These are phyloP conservation scores for Momotus momota DNA, from an alignment of 2,797 vertebrate genomes.

Conservation along the genomic window DNA sequence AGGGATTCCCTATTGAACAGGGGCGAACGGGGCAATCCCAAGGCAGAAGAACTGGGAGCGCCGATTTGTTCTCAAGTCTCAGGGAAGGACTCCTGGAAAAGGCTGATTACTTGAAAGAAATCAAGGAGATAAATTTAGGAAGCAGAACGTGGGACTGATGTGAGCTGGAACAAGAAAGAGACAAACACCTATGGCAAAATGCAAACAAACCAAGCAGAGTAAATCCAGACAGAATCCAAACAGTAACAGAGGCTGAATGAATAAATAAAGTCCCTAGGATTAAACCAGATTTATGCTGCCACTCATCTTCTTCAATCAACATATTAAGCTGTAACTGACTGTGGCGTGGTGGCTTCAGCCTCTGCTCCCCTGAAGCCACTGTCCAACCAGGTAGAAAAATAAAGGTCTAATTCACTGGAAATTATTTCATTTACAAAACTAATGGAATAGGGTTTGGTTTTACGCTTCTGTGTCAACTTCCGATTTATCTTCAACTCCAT, in stretches of 20 bases:
- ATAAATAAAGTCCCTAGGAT: conserved; percentile 75
- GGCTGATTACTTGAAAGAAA: conserved; percentile 25
- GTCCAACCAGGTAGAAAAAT: conserved; percentile 83
- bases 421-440: conserved; percentile 84
- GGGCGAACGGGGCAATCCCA: neutral
- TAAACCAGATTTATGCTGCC: conserved; percentile 62
- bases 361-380: conserved; percentile 73
- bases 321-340: conserved; percentile 51
- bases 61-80: conserved; percentile 34
- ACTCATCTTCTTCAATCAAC: conserved; percentile 56
- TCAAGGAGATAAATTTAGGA: neutral
- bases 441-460: conserved; percentile 61
- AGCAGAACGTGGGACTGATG: neutral
- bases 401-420: conserved; percentile 85
- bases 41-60: neutral
- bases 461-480: conserved; percentile 78
- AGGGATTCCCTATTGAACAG: neutral
- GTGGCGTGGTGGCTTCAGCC: conserved; percentile 58
- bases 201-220: conserved; percentile 54
- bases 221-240: conserved; percentile 57
- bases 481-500: conserved; percentile 64
- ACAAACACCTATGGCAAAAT: neutral
- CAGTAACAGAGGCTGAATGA: conserved; percentile 61
- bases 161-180: conserved; percentile 2
- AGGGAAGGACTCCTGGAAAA: neutral